Evolutionary conservation across 2,797 vertebrate species (phyloP), one percentile per base, ranked within the genome.

Genomic region (Spinus pinus): DNA sequence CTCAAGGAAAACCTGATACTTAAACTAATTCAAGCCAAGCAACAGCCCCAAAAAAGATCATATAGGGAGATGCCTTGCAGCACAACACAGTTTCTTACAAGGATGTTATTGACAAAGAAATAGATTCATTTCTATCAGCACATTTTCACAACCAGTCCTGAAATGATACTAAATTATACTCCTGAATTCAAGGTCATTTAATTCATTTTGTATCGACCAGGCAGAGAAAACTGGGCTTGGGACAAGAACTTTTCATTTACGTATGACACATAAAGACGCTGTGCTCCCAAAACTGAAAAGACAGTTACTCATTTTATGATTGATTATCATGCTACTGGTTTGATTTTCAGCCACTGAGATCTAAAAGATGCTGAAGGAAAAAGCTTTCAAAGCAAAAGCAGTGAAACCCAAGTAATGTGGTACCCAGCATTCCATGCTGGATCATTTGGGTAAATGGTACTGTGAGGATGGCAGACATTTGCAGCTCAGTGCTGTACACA

Each of bases 241-340:
- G 53, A 90, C 64, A 77, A 84, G 90, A 81, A 12, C 49, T 79
- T 93, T 75, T 86, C 19, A 37, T 71, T 83, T 81, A 73, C 2
- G 0, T 44, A 41, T 0, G 0, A 31, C 12, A 74, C 37, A 39
- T 6, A 64, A 69, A 81, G 78, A 24, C 1, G 4, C 31, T 10
- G 10, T 0, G 4, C 67, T 93, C 61, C 53, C 51, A 39, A 86
- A 91, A 81, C 42, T 22, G 23, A 74, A 58, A 20, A 54, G 37
- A 15, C 12, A 57, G 56, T 46, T 79, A 33, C 0, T 86, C 28
- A 33, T 57, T 83, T 69, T 62, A 47, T 12, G 14, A 61, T 25
- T 53, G 51, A 70, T 57, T 86, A n/a, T 56, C 41, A 30, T 13
- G 31, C n/a, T 71, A 12, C 24, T 4, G 1, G 47, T 62, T 78